A percentile compares a stretch with the other conserved stretches of the same genome.
phyloP scores from a whole-genome alignment of 2,888 invertebrate genomes.

The Oligia fasciuncula region DNA sequence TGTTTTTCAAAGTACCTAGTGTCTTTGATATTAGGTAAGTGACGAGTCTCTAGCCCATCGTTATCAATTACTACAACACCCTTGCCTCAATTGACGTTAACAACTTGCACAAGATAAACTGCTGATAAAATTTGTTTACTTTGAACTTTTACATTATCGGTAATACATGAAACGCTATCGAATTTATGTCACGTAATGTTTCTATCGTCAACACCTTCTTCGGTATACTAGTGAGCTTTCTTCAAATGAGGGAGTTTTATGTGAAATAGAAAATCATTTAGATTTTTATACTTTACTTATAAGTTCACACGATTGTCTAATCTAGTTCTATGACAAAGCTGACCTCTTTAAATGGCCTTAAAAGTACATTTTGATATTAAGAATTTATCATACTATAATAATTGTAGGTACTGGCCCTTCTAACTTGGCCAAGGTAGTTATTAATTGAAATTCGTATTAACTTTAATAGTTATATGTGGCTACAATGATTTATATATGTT shows the following conservation, averaged over 20 bases:
- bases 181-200: constrained; percentile 25
- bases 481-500: constrained; percentile 59
- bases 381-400: constrained; percentile 60
- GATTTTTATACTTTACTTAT: neutral
- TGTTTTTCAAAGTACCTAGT: neutral
- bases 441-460: constrained; percentile 63
- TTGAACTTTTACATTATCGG: constrained; percentile 43
- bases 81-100: constrained; percentile 36
- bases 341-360: constrained; percentile 60
- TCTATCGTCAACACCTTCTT: neutral
- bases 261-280: neutral
- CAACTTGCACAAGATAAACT: constrained; percentile 54
- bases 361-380: constrained; percentile 45
- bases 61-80: constrained; percentile 54
- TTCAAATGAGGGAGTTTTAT: neutral
- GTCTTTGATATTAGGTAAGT: constrained; percentile 4
- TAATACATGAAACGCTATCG: constrained; percentile 23
- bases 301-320: constrained; percentile 8
- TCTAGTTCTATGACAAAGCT: constrained; percentile 48
- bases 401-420: constrained; percentile 72
- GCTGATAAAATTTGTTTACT: constrained; percentile 47
- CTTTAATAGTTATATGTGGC: constrained; percentile 56
- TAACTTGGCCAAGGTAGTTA: constrained; percentile 76
- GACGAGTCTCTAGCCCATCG: constrained; percentile 12
- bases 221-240: neutral